These are phyloP conservation scores for Bilobella aurantiaca DNA, from an alignment of 1,140 invertebrate genomes.

Conservation along the genomic window DNA sequence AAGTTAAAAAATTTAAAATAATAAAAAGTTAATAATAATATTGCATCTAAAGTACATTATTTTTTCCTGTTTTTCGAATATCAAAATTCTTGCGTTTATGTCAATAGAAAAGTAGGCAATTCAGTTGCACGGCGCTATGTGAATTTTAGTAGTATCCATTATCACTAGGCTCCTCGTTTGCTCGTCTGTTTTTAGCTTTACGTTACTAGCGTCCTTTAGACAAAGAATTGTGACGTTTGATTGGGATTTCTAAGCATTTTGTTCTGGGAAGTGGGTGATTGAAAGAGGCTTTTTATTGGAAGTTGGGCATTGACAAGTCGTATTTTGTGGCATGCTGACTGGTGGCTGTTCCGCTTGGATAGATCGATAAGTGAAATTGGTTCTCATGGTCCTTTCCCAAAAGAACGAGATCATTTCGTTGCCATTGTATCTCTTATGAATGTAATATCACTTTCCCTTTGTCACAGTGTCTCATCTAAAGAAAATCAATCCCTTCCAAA, in stretches of 20 bases:
- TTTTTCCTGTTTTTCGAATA: too few relatives aligned
- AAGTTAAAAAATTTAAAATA: too few relatives aligned
- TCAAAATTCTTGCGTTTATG: too few relatives aligned
- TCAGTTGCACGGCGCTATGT: too few relatives aligned
- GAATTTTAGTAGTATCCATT: too few relatives aligned
- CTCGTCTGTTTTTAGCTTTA: too few relatives aligned
- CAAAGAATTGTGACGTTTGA: too few relatives aligned
- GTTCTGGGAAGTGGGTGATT: background rate
- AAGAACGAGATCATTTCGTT: background rate
- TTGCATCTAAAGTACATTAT: too few relatives aligned
- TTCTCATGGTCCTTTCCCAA: background rate
- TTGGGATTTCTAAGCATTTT: background rate
- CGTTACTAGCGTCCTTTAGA: too few relatives aligned
- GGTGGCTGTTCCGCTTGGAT: background rate
- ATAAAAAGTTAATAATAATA: too few relatives aligned
- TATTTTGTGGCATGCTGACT: background rate
- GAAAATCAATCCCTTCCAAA: slow-evolving; percentile 16
- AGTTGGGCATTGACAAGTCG: background rate
- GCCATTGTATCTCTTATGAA: background rate
- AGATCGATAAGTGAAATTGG: background rate
- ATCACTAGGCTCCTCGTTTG: too few relatives aligned
- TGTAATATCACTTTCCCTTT: background rate
- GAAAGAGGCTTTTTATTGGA: background rate
- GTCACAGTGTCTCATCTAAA: slow-evolving; percentile 8
- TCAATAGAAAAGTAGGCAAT: too few relatives aligned